Evolutionary conservation across 2,113 vertebrate genomes (phyloP).

Genomic region (Sphaerodactylus townsendi): DNA sequence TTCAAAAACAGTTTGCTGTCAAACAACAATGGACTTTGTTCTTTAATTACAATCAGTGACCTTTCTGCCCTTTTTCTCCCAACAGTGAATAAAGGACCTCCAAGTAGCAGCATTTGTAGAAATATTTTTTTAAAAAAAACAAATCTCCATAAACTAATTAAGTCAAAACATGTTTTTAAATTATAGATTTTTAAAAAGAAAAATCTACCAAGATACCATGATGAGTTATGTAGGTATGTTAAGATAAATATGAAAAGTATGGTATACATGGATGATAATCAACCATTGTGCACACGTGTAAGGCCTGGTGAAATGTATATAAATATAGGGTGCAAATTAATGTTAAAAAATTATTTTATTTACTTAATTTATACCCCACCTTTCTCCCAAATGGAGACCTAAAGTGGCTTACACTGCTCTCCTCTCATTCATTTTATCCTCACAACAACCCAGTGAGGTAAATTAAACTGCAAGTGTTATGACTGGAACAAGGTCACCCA

Average conservation of each 20-base stretch:
- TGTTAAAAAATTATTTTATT: not conserved
- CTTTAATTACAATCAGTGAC: constrained; percentile 80
- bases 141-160: constrained; percentile 65
- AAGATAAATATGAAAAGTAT: not conserved
- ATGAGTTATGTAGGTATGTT: constrained; percentile 2
- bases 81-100: constrained; percentile 72
- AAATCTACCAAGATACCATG: constrained; percentile 42
- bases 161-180: constrained; percentile 65
- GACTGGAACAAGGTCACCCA: too few species aligned
- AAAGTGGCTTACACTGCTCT: too few species aligned
- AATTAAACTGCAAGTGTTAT: too few species aligned
- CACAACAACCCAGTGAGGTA: too few species aligned
- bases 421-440: too few species aligned
- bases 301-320: not conserved
- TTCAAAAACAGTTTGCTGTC: constrained; percentile 80
- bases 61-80: constrained; percentile 68
- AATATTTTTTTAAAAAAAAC: constrained; percentile 39
- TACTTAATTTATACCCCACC: too few species aligned
- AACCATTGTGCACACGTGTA: not conserved
- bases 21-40: constrained; percentile 80
- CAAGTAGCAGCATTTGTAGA: constrained; percentile 54
- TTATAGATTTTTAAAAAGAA: constrained; percentile 52
- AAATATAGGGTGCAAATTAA: not conserved
- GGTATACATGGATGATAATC: not conserved
- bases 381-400: too few species aligned